Evolutionary conservation across 2,113 vertebrate species (phyloP).

Genomic region (Brevimyrus niger): DNA sequence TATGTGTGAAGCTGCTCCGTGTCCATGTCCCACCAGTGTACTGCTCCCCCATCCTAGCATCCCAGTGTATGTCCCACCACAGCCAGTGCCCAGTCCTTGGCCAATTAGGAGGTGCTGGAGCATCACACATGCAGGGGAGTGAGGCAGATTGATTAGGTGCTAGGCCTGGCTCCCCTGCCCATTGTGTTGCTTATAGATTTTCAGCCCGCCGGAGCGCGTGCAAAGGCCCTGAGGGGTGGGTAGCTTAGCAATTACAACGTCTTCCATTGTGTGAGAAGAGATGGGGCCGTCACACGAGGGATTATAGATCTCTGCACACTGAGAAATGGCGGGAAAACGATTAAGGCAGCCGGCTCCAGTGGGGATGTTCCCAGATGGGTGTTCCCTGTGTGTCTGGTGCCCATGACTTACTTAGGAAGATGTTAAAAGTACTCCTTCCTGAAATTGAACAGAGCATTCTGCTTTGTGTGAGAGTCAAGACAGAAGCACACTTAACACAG

Average conservation of each 20-base stretch:
- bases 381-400: background rate
- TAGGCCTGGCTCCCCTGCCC: background rate
- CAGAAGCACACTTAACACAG: background rate
- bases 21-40: background rate
- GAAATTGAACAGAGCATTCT: background rate
- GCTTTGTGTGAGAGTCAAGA: background rate
- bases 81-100: background rate
- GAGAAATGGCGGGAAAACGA: background rate
- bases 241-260: slow-evolving; percentile 64
- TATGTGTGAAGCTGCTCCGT: background rate
- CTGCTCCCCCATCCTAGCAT: background rate
- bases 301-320: background rate
- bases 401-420: background rate
- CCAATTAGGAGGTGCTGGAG: background rate
- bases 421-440: background rate
- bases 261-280: slow-evolving; percentile 46
- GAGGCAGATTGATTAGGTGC: slow-evolving; percentile 5
- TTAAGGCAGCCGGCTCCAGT: background rate
- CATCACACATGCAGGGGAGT: background rate
- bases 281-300: slow-evolving; percentile 16
- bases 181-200: slow-evolving; percentile 62
- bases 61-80: background rate
- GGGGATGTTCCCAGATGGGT: background rate
- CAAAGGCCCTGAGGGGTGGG: slow-evolving; percentile 18
- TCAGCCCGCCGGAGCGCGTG: slow-evolving; percentile 34